Evolutionary conservation across 1,140 invertebrate genomes (phyloP).

Genomic region (Luehdorfia chinensis): DNA sequence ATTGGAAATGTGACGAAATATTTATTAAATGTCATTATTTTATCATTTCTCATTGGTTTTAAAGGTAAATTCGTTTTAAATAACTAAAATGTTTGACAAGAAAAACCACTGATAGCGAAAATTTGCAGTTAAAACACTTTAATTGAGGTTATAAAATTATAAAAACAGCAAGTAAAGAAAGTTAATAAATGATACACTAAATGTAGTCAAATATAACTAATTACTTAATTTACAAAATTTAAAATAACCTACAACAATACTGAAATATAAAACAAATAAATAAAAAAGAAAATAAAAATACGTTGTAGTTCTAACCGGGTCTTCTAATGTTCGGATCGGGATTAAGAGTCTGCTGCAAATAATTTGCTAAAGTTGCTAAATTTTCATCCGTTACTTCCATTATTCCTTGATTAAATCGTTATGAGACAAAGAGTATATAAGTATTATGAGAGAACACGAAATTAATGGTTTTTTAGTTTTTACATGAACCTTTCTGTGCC

Average conservation of each 20-base stretch:
- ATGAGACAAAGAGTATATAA: too few species aligned
- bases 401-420: neutral
- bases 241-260: too few species aligned
- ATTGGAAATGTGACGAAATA: too few species aligned
- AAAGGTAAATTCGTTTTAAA: too few species aligned
- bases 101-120: too few species aligned
- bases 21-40: too few species aligned
- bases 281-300: slow-evolving; percentile 1
- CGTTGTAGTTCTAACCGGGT: slow-evolving; percentile 82
- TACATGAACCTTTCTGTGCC: too few species aligned
- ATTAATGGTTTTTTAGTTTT: too few species aligned
- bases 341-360: slow-evolving; percentile 93
- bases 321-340: slow-evolving; percentile 88
- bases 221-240: neutral
- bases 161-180: slow-evolving; percentile 1
- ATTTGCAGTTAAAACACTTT: too few species aligned
- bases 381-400: slow-evolving; percentile 93
- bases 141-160: slow-evolving; percentile 6
- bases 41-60: too few species aligned
- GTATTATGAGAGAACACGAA: too few species aligned
- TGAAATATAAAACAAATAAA: slow-evolving; percentile 5
- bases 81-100: too few species aligned
- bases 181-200: neutral
- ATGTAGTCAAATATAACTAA: neutral
- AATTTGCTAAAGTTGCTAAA: slow-evolving; percentile 86